These are phyloP conservation scores for Caenorhabditis auriculariae DNA, from an alignment of 2,888 invertebrate genomes.

Conservation along the genomic window DNA sequence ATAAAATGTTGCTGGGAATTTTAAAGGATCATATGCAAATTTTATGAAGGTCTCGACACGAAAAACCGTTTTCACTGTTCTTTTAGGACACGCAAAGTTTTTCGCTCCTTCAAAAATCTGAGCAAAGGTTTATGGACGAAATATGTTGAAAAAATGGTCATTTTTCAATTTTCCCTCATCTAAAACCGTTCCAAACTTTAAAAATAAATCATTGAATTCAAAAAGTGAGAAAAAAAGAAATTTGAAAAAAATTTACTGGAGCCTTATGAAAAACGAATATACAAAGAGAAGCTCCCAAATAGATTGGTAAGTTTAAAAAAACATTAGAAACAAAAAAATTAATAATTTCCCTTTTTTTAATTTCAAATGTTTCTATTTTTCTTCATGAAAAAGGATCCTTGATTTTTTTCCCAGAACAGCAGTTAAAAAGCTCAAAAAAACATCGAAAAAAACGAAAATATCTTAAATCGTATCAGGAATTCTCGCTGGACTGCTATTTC, in stretches of 20 bases:
- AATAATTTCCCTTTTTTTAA: neutral
- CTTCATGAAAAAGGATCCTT: neutral
- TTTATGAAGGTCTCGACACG: too few species aligned
- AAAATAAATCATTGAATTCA: neutral
- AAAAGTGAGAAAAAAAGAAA: neutral
- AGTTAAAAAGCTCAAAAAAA: conserved; percentile 1
- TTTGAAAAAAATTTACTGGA: neutral
- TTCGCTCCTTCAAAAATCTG: too few species aligned
- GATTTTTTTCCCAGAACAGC: neutral
- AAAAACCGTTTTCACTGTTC: too few species aligned
- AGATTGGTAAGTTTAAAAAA: neutral
- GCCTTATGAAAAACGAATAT: neutral
- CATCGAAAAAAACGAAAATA: neutral
- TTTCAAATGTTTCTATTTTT: conserved; percentile 4
- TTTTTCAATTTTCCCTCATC: neutral
- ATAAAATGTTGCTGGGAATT: too few species aligned
- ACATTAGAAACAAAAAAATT: neutral
- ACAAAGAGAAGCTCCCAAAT: neutral
- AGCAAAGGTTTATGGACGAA: too few species aligned
- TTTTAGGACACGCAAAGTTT: too few species aligned
- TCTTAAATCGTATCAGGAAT: conserved; percentile 70
- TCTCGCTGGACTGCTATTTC: conserved; percentile 85
- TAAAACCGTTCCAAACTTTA: neutral
- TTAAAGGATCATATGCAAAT: too few species aligned
- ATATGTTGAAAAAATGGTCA: too few species aligned